Conservation (phyloP, 2,888 invertebrate genomes). For the Aleiodes testaceus region DNA sequence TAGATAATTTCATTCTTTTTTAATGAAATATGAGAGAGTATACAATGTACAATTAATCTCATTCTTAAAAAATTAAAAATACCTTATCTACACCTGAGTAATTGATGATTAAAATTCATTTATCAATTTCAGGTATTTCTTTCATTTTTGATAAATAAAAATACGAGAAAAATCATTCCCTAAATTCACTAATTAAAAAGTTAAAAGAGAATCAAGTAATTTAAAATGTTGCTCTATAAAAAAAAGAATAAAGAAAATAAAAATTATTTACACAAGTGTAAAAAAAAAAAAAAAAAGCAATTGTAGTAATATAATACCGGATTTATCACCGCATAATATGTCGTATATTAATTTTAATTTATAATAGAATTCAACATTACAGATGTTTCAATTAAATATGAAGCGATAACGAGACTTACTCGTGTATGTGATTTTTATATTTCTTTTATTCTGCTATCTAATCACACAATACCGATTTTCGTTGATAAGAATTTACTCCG, state of each 20-base stretch:
- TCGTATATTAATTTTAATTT: constrained; percentile 34
- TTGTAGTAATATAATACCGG: no score
- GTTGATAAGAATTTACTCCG: constrained; percentile 18
- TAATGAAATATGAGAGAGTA: background rate
- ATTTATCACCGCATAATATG: constrained; percentile 12
- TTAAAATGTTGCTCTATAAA: no score
- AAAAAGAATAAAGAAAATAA: no score
- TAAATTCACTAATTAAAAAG: no score
- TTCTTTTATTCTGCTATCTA: constrained; percentile 45
- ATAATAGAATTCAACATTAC: constrained; percentile 35
- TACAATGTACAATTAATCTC: background rate
- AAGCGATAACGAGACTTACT: constrained; percentile 35
- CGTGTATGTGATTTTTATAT: constrained; percentile 6
- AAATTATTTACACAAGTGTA: no score
- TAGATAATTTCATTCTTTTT: background rate
- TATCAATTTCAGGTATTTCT: background rate
- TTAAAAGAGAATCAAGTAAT: no score
- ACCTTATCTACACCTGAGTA: no score
- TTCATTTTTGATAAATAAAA: no score
- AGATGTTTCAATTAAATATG: constrained; percentile 50
- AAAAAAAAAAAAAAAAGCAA: no score
- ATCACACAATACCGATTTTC: constrained; percentile 35
- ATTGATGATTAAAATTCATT: background rate
- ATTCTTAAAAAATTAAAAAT: background rate
- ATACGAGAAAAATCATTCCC: no score